phyloP scores from a whole-genome alignment of 92 coral and sea anemone genomes.

The Porites evermanni region DNA sequence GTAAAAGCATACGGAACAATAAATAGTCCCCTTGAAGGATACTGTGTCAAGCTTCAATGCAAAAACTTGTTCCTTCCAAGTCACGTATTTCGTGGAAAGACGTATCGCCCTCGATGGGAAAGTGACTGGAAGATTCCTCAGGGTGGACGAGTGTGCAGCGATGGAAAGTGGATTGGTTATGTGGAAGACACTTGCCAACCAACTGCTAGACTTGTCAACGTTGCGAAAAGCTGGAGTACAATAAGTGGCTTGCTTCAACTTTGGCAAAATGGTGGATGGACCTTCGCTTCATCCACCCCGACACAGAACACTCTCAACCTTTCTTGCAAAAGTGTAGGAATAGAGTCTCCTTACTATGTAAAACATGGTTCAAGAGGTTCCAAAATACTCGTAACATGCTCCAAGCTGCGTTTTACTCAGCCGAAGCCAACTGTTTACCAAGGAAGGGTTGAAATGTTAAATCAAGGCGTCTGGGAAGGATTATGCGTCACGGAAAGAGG shows the following conservation, averaged over 20 bases:
- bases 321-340: background rate
- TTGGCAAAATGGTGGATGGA: conserved; percentile 36
- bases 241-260: conserved; percentile 16
- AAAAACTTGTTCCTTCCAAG: background rate
- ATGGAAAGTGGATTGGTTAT: conserved; percentile 28
- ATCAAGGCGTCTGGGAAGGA: conserved; percentile 28
- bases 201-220: background rate
- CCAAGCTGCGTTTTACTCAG: conserved; percentile 22
- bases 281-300: background rate
- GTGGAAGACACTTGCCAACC: conserved; percentile 23
- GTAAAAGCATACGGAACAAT: conserved; percentile 5
- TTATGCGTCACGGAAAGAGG: conserved; percentile 10
- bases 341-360: background rate
- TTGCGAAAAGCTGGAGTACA: background rate
- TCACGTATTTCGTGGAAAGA: background rate
- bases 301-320: background rate
- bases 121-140: conserved; percentile 32
- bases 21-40: conserved; percentile 23
- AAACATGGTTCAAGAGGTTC: background rate
- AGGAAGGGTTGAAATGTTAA: conserved; percentile 40
- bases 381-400: conserved; percentile 1
- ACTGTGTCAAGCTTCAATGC: conserved; percentile 36
- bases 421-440: conserved; percentile 28
- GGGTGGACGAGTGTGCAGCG: too few relatives aligned
- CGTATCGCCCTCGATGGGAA: conserved; percentile 34